These are phyloP conservation scores for Taurulus bubalis DNA, from an alignment of 2,113 vertebrate species.

Conservation along the genomic window DNA sequence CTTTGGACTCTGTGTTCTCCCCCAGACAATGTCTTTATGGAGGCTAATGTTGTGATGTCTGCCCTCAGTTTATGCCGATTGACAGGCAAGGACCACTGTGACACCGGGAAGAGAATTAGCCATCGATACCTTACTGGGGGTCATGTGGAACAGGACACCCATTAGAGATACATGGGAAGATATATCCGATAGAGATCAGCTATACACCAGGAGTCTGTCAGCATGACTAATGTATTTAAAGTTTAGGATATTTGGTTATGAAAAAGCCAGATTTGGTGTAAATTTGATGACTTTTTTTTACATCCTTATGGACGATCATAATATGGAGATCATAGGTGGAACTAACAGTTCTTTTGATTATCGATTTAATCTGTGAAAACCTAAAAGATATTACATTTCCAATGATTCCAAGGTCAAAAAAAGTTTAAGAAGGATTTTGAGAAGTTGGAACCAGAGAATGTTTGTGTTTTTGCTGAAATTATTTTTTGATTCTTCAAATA, in stretches of 20 bases:
- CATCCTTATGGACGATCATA: not conserved
- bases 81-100: conserved; percentile 66
- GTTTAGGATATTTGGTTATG: not conserved
- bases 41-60: conserved; percentile 66
- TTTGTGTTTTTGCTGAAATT: not conserved
- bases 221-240: not conserved
- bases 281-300: not conserved
- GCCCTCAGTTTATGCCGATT: conserved; percentile 61
- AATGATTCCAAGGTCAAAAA: not conserved
- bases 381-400: not conserved
- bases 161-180: conserved; percentile 52
- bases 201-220: not conserved
- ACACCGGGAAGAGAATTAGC: conserved; percentile 53
- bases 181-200: conserved; percentile 11
- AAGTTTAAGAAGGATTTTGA: not conserved
- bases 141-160: conserved; percentile 60
- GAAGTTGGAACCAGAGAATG: not conserved
- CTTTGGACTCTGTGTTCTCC: conserved; percentile 74
- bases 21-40: conserved; percentile 65
- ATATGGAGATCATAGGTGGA: not conserved
- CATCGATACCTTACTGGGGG: conserved; percentile 45
- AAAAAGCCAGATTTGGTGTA: not conserved
- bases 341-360: not conserved
- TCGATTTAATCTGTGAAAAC: not conserved
- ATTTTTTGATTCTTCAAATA: not conserved